Conservation (phyloP, 2,113 vertebrate genomes). For the Pantherophis guttatus region DNA sequence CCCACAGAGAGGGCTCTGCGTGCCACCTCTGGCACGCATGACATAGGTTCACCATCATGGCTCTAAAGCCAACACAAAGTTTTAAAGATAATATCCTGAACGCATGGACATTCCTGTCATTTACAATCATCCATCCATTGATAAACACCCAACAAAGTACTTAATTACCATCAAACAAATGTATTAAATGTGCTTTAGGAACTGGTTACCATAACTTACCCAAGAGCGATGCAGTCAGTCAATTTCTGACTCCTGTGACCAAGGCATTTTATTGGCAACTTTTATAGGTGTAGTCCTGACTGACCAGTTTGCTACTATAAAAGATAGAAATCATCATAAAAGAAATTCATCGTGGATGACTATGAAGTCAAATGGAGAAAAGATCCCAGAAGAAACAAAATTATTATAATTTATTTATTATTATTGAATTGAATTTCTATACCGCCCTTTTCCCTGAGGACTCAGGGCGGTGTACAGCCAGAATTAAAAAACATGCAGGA, state of each 20-base stretch:
- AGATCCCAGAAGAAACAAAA: neutral
- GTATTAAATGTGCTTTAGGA: neutral
- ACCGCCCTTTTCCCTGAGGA: no score
- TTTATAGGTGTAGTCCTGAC: constrained; percentile 25
- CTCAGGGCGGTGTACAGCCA: no score
- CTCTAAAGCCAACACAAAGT: neutral
- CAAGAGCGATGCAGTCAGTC: constrained; percentile 22
- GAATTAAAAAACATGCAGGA: no score
- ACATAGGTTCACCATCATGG: no score
- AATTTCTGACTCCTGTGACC: neutral
- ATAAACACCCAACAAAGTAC: constrained; percentile 2
- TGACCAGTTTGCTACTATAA: neutral
- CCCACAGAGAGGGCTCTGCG: no score
- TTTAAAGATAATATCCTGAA: neutral
- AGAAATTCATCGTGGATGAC: neutral
- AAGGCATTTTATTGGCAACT: constrained; percentile 3
- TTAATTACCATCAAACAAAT: constrained; percentile 14
- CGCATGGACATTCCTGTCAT: neutral
- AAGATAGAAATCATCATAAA: neutral
- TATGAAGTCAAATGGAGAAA: constrained; percentile 7
- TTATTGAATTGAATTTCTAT: no score
- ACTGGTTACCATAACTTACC: constrained; percentile 25
- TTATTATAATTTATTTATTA: no score
- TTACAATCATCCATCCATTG: neutral
- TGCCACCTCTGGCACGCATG: no score